A percentile compares a stretch with the other conserved stretches of the same genome.
Conservation (phyloP, 2,797 vertebrate species). For the Sphenopsis melanotis region DNA sequence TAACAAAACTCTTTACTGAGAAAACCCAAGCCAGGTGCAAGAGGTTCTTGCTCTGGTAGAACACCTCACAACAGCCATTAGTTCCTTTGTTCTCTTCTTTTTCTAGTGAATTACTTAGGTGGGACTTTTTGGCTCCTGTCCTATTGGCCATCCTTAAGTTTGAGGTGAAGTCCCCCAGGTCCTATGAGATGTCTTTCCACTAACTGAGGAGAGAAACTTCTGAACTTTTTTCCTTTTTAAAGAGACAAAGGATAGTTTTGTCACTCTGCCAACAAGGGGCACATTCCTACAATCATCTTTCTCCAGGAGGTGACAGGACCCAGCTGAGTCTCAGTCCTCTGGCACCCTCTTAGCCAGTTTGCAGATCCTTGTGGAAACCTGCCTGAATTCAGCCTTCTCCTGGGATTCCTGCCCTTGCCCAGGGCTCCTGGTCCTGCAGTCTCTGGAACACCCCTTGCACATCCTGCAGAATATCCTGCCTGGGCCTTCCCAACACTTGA, state of each 20-base stretch:
- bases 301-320: not conserved
- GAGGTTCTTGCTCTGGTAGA: not conserved
- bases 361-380: not conserved
- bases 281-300: not conserved
- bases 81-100: not conserved
- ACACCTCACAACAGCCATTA: not conserved
- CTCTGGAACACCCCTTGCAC: fast-evolving
- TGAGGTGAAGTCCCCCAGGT: not conserved
- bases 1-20: not conserved
- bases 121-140: not conserved
- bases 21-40: fast-evolving
- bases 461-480: not conserved
- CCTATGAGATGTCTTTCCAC: not conserved
- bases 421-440: not conserved
- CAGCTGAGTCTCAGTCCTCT: not conserved
- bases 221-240: not conserved
- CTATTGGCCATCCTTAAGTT: not conserved
- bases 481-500: fast-evolving
- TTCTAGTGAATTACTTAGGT: not conserved
- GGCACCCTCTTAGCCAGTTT: not conserved
- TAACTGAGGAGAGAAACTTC: not conserved
- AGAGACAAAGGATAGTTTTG: not conserved
- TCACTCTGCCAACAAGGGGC: not conserved
- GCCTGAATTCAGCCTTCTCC: not conserved
- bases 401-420: not conserved